Base-by-base conservation (phyloP, 2,888 invertebrate genomes). In the Autographa gamma region DNA sequence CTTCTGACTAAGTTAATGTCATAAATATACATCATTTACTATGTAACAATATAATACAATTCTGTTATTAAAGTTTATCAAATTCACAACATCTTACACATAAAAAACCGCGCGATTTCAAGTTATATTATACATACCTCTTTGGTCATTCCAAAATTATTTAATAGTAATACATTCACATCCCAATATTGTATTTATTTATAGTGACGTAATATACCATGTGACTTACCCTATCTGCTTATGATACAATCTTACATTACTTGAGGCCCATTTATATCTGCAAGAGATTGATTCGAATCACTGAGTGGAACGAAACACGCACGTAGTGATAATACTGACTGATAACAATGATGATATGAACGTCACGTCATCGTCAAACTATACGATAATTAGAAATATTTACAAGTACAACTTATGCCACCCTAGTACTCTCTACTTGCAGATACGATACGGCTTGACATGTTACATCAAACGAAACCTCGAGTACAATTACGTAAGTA, bases 111-210 rank as follows among this genome's bases (percentile, higher is more conserved):
- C 80, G 82, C 77, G 72, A 84, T 86, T 68, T 67, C 68, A 86
- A 85, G 83, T 84, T 86, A 87, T 85, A 79, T 85, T 54, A 54
- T 19, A 64, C 74, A 74, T 87, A 91, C 90, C 87, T 95, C 94
- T 95, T 95, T 95, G 94, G 94, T 94, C 93, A 89, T 88, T 88
- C 89, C 86, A 86, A 88, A 90, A 87, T 79, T 69, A 77, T 78
- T 71, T 68, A 81, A 66, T 73, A 78, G 76, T 69, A 73, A 76
- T 77, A 52, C 73, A 69, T 73, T 77, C 80, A 65, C 71, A 69
- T 65, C 73, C 64, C 69, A 68, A 66, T 66, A 81, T 58, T 59
- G 13, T 74, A 58, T 19, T 60, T 76, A 78, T 60, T 58, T 63
- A 72, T 67, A 62, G 66, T 77, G 72, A 84, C 60, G 18, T 76